Conservation (phyloP, 2,888 invertebrate genomes). For the Andrena chrysosceles region DNA sequence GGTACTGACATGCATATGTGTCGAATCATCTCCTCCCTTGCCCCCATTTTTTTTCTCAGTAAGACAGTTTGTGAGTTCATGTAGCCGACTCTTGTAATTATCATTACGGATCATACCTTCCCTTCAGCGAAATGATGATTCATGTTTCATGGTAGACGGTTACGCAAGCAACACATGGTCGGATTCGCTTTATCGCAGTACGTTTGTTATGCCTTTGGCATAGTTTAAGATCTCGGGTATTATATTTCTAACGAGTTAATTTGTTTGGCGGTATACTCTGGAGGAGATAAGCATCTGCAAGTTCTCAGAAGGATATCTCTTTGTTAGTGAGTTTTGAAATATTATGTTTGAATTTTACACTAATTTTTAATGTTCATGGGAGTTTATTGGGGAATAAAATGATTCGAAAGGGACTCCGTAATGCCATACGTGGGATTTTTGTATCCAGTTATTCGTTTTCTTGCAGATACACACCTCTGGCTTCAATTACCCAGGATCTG, state of each 20-base stretch:
- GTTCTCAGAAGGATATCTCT: too few relatives aligned
- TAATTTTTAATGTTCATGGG: too few relatives aligned
- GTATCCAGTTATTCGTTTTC: slow-evolving; percentile 46
- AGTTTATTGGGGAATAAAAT: slow-evolving; percentile 20
- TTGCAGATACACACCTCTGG: slow-evolving; percentile 38
- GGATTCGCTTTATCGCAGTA: slow-evolving; percentile 8
- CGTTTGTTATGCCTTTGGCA: slow-evolving; percentile 15
- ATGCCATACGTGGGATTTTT: slow-evolving; percentile 29
- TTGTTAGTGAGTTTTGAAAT: too few relatives aligned
- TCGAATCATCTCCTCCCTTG: slow-evolving; percentile 29
- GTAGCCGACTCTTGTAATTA: slow-evolving; percentile 31
- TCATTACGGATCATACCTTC: slow-evolving; percentile 43
- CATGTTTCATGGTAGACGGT: slow-evolving; percentile 6
- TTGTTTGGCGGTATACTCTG: too few relatives aligned
- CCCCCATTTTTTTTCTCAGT: not conserved
- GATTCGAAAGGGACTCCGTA: not conserved
- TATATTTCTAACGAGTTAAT: too few relatives aligned
- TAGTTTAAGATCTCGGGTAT: not conserved
- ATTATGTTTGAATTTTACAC: too few relatives aligned
- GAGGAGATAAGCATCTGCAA: too few relatives aligned
- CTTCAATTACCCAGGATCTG: slow-evolving; percentile 64
- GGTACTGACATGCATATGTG: slow-evolving; percentile 25
- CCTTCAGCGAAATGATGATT: slow-evolving; percentile 28
- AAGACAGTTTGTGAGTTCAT: not conserved
- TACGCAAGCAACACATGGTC: not conserved